Percentiles rank a stretch among this genome's conserved stretches.
phyloP scores from a whole-genome alignment of 2,888 invertebrate species.

The Trichopoda pennipes region DNA sequence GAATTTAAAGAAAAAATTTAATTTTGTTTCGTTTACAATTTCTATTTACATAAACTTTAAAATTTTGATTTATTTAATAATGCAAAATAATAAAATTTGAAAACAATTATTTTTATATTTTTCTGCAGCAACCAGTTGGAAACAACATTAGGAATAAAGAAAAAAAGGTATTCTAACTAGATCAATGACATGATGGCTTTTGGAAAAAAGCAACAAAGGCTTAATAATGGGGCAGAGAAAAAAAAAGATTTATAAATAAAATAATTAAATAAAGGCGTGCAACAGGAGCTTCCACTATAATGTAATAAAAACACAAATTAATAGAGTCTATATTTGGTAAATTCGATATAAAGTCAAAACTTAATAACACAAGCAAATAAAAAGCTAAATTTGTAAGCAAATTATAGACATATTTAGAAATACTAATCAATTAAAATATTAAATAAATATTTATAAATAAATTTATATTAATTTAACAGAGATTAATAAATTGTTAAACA shows the following conservation, averaged over 20 bases:
- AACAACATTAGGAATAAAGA: conserved; percentile 85
- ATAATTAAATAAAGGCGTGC: conserved; percentile 72
- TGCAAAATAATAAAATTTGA: neutral
- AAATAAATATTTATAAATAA: conserved; percentile 19
- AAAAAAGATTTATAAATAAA: conserved; percentile 44
- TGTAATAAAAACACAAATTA: conserved; percentile 54
- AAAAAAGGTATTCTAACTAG: conserved; percentile 1
- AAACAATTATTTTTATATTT: conserved; percentile 10
- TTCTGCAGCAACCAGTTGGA: conserved; percentile 91
- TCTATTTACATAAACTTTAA: conserved; percentile 3
- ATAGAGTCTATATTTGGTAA: conserved; percentile 65
- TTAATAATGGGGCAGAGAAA: conserved; percentile 19
- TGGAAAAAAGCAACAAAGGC: conserved; percentile 51
- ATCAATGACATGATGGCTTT: conserved; percentile 26
- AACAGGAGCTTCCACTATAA: conserved; percentile 80
- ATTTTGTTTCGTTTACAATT: neutral
- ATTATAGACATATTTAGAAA: conserved; percentile 21
- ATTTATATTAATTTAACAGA: conserved; percentile 21
- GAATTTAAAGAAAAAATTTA: too few species aligned
- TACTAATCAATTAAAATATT: conserved; percentile 12
- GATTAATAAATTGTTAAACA: conserved; percentile 4
- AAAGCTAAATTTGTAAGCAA: conserved; percentile 28
- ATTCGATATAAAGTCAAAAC: conserved; percentile 44
- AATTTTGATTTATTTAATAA: conserved; percentile 3
- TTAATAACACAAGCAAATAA: conserved; percentile 48